Conservation (phyloP, 2,888 invertebrate genomes). For the Callyntrura sp. region DNA sequence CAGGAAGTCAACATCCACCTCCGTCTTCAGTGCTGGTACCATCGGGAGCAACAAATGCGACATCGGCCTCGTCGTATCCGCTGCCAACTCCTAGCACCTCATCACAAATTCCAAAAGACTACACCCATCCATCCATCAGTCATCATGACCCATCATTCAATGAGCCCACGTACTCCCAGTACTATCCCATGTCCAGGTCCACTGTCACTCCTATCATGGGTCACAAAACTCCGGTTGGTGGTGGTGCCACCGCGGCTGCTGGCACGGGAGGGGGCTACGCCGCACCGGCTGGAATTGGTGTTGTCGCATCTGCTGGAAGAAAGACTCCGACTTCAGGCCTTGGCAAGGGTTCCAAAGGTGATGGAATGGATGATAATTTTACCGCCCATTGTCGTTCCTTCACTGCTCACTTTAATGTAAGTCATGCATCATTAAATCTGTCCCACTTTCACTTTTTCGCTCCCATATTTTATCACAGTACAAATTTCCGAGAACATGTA, state of each 20-base stretch:
- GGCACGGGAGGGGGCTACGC: slow-evolving; percentile 81
- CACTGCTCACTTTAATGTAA: slow-evolving; percentile 86
- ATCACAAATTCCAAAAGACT: slow-evolving; percentile 82
- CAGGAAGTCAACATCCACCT: slow-evolving; percentile 84
- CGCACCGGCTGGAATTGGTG: slow-evolving; percentile 81
- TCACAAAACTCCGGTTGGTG: slow-evolving; percentile 75
- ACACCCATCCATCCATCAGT: slow-evolving; percentile 82
- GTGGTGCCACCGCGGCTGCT: slow-evolving; percentile 60
- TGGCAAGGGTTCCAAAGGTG: slow-evolving; percentile 85
- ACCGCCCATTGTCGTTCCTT: slow-evolving; percentile 89
- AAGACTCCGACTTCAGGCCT: slow-evolving; percentile 83
- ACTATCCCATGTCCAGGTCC: slow-evolving; percentile 83
- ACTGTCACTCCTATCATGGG: slow-evolving; percentile 82
- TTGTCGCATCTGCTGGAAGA: slow-evolving; percentile 79
- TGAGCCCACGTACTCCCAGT: slow-evolving; percentile 84
- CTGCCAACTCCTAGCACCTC: slow-evolving; percentile 74
- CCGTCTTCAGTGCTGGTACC: slow-evolving; percentile 71
- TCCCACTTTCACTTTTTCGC: slow-evolving; percentile 58
- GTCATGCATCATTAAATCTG: slow-evolving; percentile 76
- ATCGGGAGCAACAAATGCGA: slow-evolving; percentile 80
- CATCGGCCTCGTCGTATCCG: slow-evolving; percentile 53
- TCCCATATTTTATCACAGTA: too few species aligned
- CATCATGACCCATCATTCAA: slow-evolving; percentile 81
- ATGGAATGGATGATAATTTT: slow-evolving; percentile 87
- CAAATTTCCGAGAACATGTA: too few species aligned